phyloP scores from a whole-genome alignment of 2,888 invertebrate genomes.

The Lycia hirtaria region DNA sequence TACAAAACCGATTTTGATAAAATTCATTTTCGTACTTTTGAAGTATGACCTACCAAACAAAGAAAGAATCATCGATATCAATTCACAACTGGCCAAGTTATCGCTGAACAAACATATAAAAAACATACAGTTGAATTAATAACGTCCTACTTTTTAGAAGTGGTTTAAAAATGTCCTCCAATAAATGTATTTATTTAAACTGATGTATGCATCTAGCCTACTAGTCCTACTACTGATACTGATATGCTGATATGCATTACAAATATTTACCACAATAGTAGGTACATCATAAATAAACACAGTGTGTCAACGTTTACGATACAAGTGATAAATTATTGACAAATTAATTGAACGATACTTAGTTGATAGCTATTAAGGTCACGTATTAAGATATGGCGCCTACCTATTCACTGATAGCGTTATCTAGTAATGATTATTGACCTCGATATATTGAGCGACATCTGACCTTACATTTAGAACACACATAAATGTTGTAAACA shows the following conservation, averaged over 20 bases:
- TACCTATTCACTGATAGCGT: slow-evolving; percentile 15
- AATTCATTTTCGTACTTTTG: too few species aligned
- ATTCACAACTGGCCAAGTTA: too few species aligned
- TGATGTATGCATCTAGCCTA: too few species aligned
- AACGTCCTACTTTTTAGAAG: too few species aligned
- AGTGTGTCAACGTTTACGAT: slow-evolving; percentile 2
- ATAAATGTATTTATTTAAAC: too few species aligned
- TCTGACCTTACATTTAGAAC: not conserved
- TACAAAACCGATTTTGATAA: too few species aligned
- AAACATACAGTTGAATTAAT: too few species aligned
- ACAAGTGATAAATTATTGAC: slow-evolving; percentile 19
- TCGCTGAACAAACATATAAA: too few species aligned
- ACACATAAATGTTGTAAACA: not conserved
- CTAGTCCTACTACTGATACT: too few species aligned
- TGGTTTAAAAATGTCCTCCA: too few species aligned
- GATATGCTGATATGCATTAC: not conserved
- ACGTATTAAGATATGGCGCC: slow-evolving; percentile 20
- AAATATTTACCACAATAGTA: not conserved
- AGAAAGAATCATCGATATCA: too few species aligned
- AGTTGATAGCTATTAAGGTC: slow-evolving; percentile 19
- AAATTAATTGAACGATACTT: slow-evolving; percentile 22
- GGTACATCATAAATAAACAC: slow-evolving; percentile 1
- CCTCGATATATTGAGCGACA: slow-evolving; percentile 3
- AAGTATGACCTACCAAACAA: too few species aligned
- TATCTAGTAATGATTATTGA: slow-evolving; percentile 17